Percentiles rank a stretch among this genome's conserved stretches.
These are phyloP conservation scores for Labia minor DNA, from an alignment of 2,888 invertebrate species.

Conservation along the genomic window DNA sequence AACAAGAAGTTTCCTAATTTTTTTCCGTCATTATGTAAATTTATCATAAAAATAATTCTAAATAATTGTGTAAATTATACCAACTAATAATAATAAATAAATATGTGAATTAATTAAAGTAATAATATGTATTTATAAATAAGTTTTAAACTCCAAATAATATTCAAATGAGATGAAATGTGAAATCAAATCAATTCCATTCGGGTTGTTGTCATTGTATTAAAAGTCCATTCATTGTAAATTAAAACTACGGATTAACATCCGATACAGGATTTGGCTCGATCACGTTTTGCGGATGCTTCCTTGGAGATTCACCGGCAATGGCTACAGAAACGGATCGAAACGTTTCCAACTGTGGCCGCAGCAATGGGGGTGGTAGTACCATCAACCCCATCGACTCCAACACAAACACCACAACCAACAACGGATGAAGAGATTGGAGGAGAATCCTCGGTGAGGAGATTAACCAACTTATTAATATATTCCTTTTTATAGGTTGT, in stretches of 20 bases:
- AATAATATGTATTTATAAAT: too few species aligned
- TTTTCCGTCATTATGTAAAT: too few species aligned
- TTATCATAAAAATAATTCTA: too few species aligned
- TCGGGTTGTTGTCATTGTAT: too few species aligned
- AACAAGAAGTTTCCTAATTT: too few species aligned
- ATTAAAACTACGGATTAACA: conserved; percentile 8
- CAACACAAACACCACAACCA: not conserved
- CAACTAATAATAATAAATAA: too few species aligned
- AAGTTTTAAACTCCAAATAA: too few species aligned
- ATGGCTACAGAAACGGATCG: conserved; percentile 45
- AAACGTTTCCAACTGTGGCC: conserved; percentile 26
- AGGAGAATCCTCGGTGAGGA: not conserved
- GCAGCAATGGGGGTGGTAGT: conserved; percentile 17
- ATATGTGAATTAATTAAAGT: too few species aligned
- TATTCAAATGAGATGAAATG: too few species aligned
- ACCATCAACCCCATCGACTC: not conserved
- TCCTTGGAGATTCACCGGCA: conserved; percentile 63
- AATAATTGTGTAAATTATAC: too few species aligned
- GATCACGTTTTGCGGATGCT: conserved; percentile 52
- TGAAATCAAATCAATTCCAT: too few species aligned
- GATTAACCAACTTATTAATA: not conserved
- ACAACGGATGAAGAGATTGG: not conserved
- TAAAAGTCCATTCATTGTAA: not conserved
- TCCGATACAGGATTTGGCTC: conserved; percentile 47
- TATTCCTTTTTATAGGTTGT: not conserved